Conservation (phyloP, 2,113 vertebrate genomes). For the rat (Rattus norvegicus) region GRCr8 NC_086026.1:50240501-50241000, state of each 20-base stretch:
- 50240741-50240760: conserved; percentile 91
- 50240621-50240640: not conserved
- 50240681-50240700: conserved; percentile 87
- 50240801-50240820: not conserved
- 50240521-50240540: not conserved
- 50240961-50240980: not conserved
- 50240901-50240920: not conserved
- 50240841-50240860: not conserved
- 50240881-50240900: not conserved
- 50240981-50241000: not conserved
- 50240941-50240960: not conserved
- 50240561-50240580: not conserved
- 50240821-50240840: not conserved
- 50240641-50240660: not conserved
- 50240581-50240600: not conserved
- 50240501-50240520: not conserved
- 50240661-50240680: conserved; percentile 86
- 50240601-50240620: not conserved
- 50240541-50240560: not conserved
- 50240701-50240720: conserved; percentile 91
- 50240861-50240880: not conserved
- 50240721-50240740: conserved; percentile 91
- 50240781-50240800: not conserved
- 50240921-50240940: not conserved
- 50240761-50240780: not conserved